phyloP scores from a whole-genome alignment of 2,888 invertebrate species.

The Rugalucina vietnamica region DNA sequence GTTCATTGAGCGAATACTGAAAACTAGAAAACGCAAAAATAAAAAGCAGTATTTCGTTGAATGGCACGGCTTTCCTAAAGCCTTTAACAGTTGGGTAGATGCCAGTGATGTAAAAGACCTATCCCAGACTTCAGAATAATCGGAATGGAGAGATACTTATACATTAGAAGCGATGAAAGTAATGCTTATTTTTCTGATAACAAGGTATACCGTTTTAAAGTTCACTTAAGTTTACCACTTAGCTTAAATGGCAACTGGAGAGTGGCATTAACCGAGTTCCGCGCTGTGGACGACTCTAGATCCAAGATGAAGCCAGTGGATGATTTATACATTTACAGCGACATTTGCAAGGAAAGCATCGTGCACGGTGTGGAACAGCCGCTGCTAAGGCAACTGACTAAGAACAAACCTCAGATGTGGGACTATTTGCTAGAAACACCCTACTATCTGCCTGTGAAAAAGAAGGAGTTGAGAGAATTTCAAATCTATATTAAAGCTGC shows the following conservation, averaged over 20 bases:
- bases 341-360: neutral
- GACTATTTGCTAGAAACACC: neutral
- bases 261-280: neutral
- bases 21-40: constrained; percentile 40
- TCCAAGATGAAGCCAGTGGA: neutral
- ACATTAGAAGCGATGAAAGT: neutral
- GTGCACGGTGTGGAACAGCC: constrained; percentile 25
- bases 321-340: neutral
- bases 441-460: constrained; percentile 24
- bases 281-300: neutral
- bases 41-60: constrained; percentile 42
- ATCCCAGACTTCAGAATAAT: too few relatives aligned
- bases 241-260: neutral
- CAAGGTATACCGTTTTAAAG: neutral
- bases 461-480: constrained; percentile 18
- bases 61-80: constrained; percentile 49
- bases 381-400: neutral
- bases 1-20: constrained; percentile 56
- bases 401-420: neutral
- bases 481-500: constrained; percentile 25
- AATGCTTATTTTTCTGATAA: neutral
- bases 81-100: constrained; percentile 55
- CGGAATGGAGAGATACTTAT: neutral
- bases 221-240: neutral
- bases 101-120: constrained; percentile 40